Evolutionary conservation across 2,797 vertebrate species (phyloP), one percentile per base, ranked within the genome.

Genomic region (Ctenopoma multispine): DNA sequence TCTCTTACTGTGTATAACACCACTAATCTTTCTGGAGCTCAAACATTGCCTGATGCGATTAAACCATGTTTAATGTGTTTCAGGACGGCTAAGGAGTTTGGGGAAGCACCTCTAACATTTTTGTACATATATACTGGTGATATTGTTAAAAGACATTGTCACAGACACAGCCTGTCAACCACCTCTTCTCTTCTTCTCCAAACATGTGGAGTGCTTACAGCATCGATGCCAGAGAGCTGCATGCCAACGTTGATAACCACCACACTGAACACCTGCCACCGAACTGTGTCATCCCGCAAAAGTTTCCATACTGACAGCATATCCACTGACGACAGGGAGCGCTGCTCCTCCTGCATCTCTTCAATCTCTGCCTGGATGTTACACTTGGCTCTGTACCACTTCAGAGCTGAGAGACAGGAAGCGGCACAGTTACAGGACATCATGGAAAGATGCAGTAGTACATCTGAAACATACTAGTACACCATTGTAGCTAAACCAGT

Each of bases 211-310:
- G n/a, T 65, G 13, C 96, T 96, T 90, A 98, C 96, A 2, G 96
- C 96, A 31, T 97, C 96, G 0, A 97, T 97, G 59, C 96, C 96
- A 0, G 96, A 98, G 69, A 98, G 93, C 92, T 98, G 96, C 96
- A 98, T 97, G 76, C 96, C 96, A 0, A 96, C 92, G 61, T 96
- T 97, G 89, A 98, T 91, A 86, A 97, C 94, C 56, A 88, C 86
- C 74, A 97, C 95, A 0, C 95, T 96, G 48, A 96, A 85, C 59
- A 94, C 93, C 84, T 98, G 96, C 96, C 95, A 95, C 62, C 91
- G 93, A 29, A 97, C 92, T 0, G 92, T 84, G 24, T 71, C 75
- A 46, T 97, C 96, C 50, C 46, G 47, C 68, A 97, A 60, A 65
- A 98, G 90, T 27, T 88, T 90, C 93, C 92, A 89, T 0, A 96